Conservation (phyloP, 2,888 invertebrate genomes). For the Synergus gifuensis region DNA sequence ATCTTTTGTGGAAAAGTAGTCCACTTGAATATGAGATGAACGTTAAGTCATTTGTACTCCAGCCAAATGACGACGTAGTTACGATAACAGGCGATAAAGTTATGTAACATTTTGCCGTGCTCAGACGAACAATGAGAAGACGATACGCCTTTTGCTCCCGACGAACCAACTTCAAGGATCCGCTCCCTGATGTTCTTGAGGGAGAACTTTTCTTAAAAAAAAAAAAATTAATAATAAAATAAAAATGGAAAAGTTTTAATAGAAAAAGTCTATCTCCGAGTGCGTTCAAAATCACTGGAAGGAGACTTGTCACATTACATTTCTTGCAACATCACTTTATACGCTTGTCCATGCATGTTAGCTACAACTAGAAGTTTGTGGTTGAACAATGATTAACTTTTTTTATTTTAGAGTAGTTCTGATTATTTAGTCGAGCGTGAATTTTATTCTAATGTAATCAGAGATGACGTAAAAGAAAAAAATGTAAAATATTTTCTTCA, state of each 20-base stretch:
- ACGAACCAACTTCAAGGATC: neutral
- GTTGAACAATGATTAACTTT: neutral
- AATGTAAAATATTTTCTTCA: no score
- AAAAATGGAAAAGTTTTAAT: neutral
- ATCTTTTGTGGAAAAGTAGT: conserved; percentile 17
- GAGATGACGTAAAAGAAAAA: neutral
- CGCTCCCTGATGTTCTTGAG: neutral
- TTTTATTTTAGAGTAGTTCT: neutral
- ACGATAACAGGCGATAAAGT: conserved; percentile 27
- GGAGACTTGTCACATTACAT: neutral
- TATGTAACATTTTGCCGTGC: conserved; percentile 27
- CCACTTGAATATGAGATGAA: conserved; percentile 28
- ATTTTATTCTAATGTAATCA: neutral
- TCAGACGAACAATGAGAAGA: conserved; percentile 32
- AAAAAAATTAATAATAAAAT: no score
- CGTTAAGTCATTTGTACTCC: conserved; percentile 26
- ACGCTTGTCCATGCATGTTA: neutral
- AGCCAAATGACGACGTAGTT: neutral
- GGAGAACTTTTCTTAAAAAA: neutral
- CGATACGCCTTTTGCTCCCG: conserved; percentile 38
- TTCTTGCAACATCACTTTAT: neutral
- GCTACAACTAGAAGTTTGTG: neutral
- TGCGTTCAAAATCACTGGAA: neutral
- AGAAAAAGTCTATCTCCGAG: neutral
- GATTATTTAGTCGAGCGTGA: neutral